Base-by-base conservation (phyloP, 2,888 invertebrate genomes). In the Neoitamus cyanurus region DNA sequence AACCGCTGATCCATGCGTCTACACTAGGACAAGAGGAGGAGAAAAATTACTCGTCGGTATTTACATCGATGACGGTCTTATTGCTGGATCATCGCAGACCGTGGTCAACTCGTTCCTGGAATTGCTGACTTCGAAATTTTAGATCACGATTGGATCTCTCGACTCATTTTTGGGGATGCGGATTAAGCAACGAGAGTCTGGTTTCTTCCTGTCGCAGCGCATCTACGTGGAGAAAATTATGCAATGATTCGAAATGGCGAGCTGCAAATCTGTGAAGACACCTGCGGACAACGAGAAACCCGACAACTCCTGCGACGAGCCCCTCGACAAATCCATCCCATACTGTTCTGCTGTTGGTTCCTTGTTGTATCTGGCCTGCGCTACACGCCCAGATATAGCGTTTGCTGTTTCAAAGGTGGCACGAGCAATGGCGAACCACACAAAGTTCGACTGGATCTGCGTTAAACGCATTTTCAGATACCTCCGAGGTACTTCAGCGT, bases 401-500 rank as follows among this genome's bases (percentile, higher is more conserved):
- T 68, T 68, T 58, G 68, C 68, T 30, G 72, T 72, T 30, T 72
- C 72, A 9, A 72, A 72, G 31, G 72, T 72, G 31, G n/a, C 72
- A 30, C 11, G 72, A 72, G 31, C 72, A 3, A 72, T 72, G 72
- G 31, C 72, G 11, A 72, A 31, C 3, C 72, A 25, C n/a, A n/a
- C 31, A 72, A 25, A 31, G n/a, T 30, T 15, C 31, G 72, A 72
- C 72, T 72, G 72, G 72, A 1, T 72, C 3, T 72, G 30, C 72
- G 72, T 72, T 72, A 72, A 72, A 72, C 34, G 72, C 31, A 72
- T 72, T 3, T 72, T 72, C 34, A 72, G 31, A 72, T 72, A 72
- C 31, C 31, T 72, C 11, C 28, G 72, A 0, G 72, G 72, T n/a
- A 72, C 72, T 72, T 30, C 72, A 0, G 72, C 28, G 1, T n/a